Evolutionary conservation across 2,113 vertebrate genomes (phyloP).

Genomic region (Marmota flaviventris): DNA sequence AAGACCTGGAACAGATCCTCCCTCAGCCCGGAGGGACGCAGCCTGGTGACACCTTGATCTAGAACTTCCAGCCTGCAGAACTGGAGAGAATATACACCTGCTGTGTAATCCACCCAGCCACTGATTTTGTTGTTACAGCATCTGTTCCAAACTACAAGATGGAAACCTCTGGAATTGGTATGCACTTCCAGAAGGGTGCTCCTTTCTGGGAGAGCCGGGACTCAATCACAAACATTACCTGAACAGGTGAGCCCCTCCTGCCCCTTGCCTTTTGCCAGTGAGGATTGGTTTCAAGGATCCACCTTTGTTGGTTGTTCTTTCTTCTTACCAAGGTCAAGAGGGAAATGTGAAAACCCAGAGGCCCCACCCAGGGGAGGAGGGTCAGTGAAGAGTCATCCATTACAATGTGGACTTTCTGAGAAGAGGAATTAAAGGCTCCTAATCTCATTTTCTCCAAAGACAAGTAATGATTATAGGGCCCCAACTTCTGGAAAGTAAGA

Average conservation of each 20-base stretch:
- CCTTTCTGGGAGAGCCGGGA: background rate
- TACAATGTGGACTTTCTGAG: constrained; percentile 66
- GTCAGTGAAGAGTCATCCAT: constrained; percentile 58
- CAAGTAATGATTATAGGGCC: constrained; percentile 73
- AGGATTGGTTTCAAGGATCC: background rate
- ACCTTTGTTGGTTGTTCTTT: background rate
- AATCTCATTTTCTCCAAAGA: constrained; percentile 76
- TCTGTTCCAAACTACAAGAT: rapidly evolving
- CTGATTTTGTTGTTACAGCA: rapidly evolving
- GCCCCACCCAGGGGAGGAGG: background rate
- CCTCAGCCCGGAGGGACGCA: background rate
- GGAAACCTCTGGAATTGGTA: background rate
- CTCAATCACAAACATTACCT: background rate
- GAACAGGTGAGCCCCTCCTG: background rate
- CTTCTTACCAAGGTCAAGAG: background rate
- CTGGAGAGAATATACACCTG: rapidly evolving
- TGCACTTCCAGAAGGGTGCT: background rate
- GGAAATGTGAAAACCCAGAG: background rate
- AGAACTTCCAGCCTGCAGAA: background rate
- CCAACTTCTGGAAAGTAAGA: constrained; percentile 78
- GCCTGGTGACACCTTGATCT: too few species aligned
- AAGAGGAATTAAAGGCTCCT: constrained; percentile 74
- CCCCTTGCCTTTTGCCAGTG: background rate
- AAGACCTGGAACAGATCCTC: background rate
- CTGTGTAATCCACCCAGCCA: rapidly evolving